Evolutionary conservation across 2,113 vertebrate species (phyloP), one percentile per base, ranked within the genome.

Genomic region (Aptenodytes forsteri): DNA sequence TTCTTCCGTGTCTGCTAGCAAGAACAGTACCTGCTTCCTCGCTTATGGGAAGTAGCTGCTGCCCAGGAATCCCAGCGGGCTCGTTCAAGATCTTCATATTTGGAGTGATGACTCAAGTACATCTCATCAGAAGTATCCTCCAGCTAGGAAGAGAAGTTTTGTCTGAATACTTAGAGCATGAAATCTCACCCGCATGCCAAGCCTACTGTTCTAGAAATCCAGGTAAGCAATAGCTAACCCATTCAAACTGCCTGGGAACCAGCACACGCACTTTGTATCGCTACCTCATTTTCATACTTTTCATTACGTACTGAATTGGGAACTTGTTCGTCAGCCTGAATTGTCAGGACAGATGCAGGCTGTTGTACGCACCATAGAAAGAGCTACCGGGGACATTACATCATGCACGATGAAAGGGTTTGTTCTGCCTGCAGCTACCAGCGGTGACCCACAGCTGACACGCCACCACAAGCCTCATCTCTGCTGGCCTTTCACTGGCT

Each of bases 21-120:
- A 38, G 46, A 40, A 7, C 21, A 22, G 49, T 84, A 98, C 98
- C 98, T 98, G 97, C 97, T 97, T n/a, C 97, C 97, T 77, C 95
- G 73, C 44, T 96, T 95, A 21, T 72, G 95, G 30, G 94, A 90
- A 50, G 75, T 11, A 27, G 95, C 76, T 26, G 92, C 95, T 29
- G 97, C 89, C 97, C 97, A 97, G 52, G 95, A 98, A 64, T 97
- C 96, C 98, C 97, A 97, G 36, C 87, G 89, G 58, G 87, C 92
- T 32, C 96, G 81, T 87, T 98, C 98, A 61, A 97, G 71, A 61
- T 93, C 96, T 83, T 98, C 98, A n/a, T 83, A 95, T 32, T 78
- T 66, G 29, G 95, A 92, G 52, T 96, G 97, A 7, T 97, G 95
- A 55, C 80, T 93, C 18, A 82, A 95, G 82, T 97, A 98, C 4